Base-by-base conservation (phyloP, 2,113 vertebrate genomes). In the Neogale vison region DNA sequence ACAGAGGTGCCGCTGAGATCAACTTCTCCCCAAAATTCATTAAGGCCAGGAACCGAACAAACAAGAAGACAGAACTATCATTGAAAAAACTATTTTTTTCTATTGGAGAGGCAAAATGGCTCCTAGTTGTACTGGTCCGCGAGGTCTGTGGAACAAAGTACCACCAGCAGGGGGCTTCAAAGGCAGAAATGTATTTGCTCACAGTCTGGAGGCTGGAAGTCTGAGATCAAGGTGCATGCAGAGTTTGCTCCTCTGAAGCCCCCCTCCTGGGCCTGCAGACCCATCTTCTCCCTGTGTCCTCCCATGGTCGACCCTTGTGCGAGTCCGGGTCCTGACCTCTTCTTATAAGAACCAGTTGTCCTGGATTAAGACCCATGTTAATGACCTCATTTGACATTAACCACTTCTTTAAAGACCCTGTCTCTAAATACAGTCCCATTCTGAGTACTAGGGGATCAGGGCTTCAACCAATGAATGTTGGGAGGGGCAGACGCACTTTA, bases 231-330 rank as follows among this genome's bases (percentile, higher is more conserved):
- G 55, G 21, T 6, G 31, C 6, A 9, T 0, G 31, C 15, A 31
- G 6, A 67, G 17, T 6, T 3, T 31, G n/a, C 4, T 71, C 47
- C 77, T 59, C 90, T 0, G 6, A 79, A 72, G 12, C 36, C 20
- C 24, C 24, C 9, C 57, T 65, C 21, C 63, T 7, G 26, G 77
- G 24, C 4, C 5, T 15, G 29, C 1, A 59, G 42, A 34, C 0
- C 20, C 4, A 0, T 17, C 26, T 1, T 26, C 52, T 65, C 31
- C 13, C 69, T 14, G 6, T 1, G 52, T 34, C 71, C n/a, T 55
- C 83, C 9, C 3, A 0, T 0, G 2, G 24, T 29, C 23, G 1
- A 4, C 71, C 12, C 55, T 72, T 63, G n/a, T 3, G 4, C 1
- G 13, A 39, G 1, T 13, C 55, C 11, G 24, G 20, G n/a, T 13